Evolutionary conservation across 2,113 vertebrate genomes (phyloP), one percentile per base, ranked within the genome.

Genomic region (Ondatra zibethicus): DNA sequence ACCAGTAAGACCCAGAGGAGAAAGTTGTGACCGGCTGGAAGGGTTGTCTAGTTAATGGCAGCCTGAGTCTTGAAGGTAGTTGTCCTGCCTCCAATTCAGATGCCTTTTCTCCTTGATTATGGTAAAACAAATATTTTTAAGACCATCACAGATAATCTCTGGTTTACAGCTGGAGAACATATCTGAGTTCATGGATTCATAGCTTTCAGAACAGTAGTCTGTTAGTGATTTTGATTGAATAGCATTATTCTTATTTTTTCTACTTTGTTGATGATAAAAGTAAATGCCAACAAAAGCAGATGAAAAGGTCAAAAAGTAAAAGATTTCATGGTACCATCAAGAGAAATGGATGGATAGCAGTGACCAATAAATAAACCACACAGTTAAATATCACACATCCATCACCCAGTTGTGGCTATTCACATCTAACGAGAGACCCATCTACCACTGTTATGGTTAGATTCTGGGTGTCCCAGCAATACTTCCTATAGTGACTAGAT

Each of bases 201-300:
- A 23, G 73, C 19, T 88, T 78, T 39, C 21, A 77, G 61, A 95
- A 2, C 23, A 23, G 29, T 25, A 66, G 23, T 29, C 65, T 72
- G 0, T 42, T 70, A 93, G 76, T 31, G 39, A 68, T 89, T 73
- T 39, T 66, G 31, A 45, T 72, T 31, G 70, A 70, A 29, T 42
- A 17, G 21, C 23, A 65, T 9, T 55, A 70, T 77, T 82, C 87
- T 63, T 36, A 50, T 36, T 81, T 39, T 47, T 76, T 31, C 36
- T 85, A 66, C 86, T 92, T 84, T 55, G 6, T 45, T 85, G 47
- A 91, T 58, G 25, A 14, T 17, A 70, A 97, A 93, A 88, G 52
- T 80, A 5, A 21, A 73, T 82, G 50, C 16, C 77, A 76, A 77
- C 11, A 75, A 75, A 72, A 94, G 63, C 72, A 76, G 93, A 94